Conservation (phyloP, 2,113 vertebrate genomes). For the Rynchops niger region DNA sequence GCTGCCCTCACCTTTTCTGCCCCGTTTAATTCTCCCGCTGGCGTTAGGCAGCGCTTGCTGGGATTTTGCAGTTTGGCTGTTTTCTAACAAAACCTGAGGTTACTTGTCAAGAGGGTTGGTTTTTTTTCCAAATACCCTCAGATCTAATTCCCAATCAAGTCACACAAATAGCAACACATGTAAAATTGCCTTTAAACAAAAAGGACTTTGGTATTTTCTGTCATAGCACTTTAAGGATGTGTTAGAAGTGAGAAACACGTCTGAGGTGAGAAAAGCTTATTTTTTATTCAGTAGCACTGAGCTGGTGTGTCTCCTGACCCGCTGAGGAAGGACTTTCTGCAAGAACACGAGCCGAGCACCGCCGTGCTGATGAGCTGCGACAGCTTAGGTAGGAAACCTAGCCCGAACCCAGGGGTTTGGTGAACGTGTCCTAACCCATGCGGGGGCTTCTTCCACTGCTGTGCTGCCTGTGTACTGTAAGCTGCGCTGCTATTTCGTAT, state of each 20-base stretch:
- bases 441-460: not conserved
- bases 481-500: not conserved
- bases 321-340: not conserved
- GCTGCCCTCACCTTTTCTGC: not conserved
- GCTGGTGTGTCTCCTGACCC: not conserved
- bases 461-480: accelerated
- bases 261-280: not conserved
- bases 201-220: not conserved
- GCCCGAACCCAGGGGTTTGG: not conserved
- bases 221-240: not conserved
- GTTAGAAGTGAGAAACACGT: not conserved
- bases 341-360: no score
- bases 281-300: not conserved
- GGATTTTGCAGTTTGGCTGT: not conserved
- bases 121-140: not conserved
- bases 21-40: not conserved
- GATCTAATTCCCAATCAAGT: not conserved
- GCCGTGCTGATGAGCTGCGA: not conserved
- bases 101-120: not conserved
- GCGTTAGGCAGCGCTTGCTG: not conserved
- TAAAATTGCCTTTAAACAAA: not conserved
- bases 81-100: not conserved
- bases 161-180: not conserved
- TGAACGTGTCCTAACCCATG: accelerated
- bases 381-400: accelerated